Percentiles rank a stretch among this genome's conserved stretches.
Evolutionary conservation across 2,888 invertebrate genomes (phyloP).

Genomic region (Synanthedon formicaeformis): DNA sequence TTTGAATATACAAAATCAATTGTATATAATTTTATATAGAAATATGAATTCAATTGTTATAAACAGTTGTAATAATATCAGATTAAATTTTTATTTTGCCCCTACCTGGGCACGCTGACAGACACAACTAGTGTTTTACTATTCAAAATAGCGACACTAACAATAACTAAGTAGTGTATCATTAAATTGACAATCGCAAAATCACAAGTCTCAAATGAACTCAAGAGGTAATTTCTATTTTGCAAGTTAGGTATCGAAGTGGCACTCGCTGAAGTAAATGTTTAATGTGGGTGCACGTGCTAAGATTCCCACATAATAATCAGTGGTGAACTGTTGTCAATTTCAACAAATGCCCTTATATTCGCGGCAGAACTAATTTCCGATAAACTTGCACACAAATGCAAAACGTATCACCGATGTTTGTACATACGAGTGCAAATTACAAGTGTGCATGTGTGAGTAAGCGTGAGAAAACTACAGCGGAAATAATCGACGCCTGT

Average conservation of each 20-base stretch:
- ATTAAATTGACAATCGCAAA: slow-evolving; percentile 27
- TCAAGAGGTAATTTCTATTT: slow-evolving; percentile 39
- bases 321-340: slow-evolving; percentile 42
- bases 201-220: slow-evolving; percentile 30
- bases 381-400: slow-evolving; percentile 53
- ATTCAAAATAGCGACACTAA: slow-evolving; percentile 4
- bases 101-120: too few relatives aligned
- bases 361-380: slow-evolving; percentile 57
- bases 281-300: slow-evolving; percentile 54
- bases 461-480: slow-evolving; percentile 66
- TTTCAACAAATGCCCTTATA: slow-evolving; percentile 52
- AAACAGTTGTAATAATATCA: too few relatives aligned
- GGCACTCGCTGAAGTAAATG: slow-evolving; percentile 37
- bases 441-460: slow-evolving; percentile 42
- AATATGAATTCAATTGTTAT: too few relatives aligned
- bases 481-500: slow-evolving; percentile 44
- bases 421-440: slow-evolving; percentile 47
- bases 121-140: neutral
- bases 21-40: too few relatives aligned
- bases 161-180: slow-evolving; percentile 20
- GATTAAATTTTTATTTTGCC: too few relatives aligned
- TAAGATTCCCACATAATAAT: slow-evolving; percentile 50
- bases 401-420: slow-evolving; percentile 21
- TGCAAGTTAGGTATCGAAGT: slow-evolving; percentile 29
- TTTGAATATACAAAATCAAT: too few relatives aligned